Evolutionary conservation across 2,797 vertebrate species (phyloP).

Genomic region (Melanotaenia pygmaea): DNA sequence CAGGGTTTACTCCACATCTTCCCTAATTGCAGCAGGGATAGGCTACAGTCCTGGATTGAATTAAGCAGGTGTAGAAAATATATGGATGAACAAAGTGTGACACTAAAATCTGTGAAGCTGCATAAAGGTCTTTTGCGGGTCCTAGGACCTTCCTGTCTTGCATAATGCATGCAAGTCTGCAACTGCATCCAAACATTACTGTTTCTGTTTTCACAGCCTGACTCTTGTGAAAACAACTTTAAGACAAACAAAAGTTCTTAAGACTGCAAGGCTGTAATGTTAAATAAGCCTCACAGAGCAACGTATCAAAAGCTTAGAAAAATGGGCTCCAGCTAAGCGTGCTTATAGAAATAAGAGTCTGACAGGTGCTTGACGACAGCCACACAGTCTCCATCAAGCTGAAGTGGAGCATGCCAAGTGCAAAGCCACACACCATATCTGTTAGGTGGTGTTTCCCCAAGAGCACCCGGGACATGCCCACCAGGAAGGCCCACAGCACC

Average conservation of each 20-base stretch:
- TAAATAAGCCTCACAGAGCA: slow-evolving; percentile 36
- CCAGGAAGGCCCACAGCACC: slow-evolving; percentile 93
- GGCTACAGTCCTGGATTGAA: neutral
- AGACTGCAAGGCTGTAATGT: slow-evolving; percentile 23
- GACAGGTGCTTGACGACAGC: slow-evolving; percentile 94
- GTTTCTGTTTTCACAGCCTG: slow-evolving; percentile 25
- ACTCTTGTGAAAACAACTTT: slow-evolving; percentile 36
- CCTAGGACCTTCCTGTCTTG: slow-evolving; percentile 17
- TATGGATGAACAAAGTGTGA: neutral
- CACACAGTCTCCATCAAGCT: slow-evolving; percentile 94
- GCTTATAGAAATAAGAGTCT: slow-evolving; percentile 93
- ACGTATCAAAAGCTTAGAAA: slow-evolving; percentile 61
- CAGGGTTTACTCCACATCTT: neutral
- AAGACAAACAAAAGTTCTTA: slow-evolving; percentile 19
- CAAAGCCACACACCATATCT: slow-evolving; percentile 91
- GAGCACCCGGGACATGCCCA: slow-evolving; percentile 92
- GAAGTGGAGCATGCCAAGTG: slow-evolving; percentile 92
- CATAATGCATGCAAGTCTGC: slow-evolving; percentile 54
- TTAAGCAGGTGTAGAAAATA: neutral
- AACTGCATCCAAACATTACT: slow-evolving; percentile 38
- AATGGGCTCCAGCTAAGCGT: slow-evolving; percentile 84
- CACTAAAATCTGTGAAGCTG: slow-evolving; percentile 19
- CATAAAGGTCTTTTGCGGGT: slow-evolving; percentile 14
- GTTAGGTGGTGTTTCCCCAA: slow-evolving; percentile 94
- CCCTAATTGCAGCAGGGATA: neutral